Base-by-base conservation (phyloP, 1,140 invertebrate species). In the Zelostemma sp. region DNA sequence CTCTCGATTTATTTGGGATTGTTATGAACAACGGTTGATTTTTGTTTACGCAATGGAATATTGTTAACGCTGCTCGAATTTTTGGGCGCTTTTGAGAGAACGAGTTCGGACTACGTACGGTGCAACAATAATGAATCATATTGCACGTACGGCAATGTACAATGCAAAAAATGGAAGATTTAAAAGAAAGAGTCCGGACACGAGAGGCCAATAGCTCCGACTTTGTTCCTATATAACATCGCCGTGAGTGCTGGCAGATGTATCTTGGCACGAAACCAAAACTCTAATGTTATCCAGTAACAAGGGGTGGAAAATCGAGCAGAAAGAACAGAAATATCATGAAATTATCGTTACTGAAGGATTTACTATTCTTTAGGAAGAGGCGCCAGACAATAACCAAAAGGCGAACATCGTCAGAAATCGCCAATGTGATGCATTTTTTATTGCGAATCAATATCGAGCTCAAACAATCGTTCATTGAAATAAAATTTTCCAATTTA, bases 201-300 rank as follows among this genome's bases (percentile, higher is more conserved):
- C 28, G 16, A 55, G 12, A 55, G 9, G 40, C 51, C n/a, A 48
- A 54, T 51, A 48, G 50, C 15, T 50, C 48, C 15, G n/a, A 17
- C 28, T 54, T 61, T 53, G 16, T 56, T 35, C 45, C 28, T 50
- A 46, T 41, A 46, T 46, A 51, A 41, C 43, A 25, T 41, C 28
- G 54, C 56, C 17, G 48, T 47, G 59, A 75, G 59, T 54, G 59
- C 56, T 72, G 71, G 70, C 70, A 76, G 68, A 79, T 79, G 66
- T 77, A 77, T 70, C 67, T 76, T 81, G 79, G 79, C 79, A 74
- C 31, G 45, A 47, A 48, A 77, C 73, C 80, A 81, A 75, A 62
- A 59, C 72, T 75, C 58, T 79, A 81, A 80, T 78, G 73, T 77
- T 80, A 78, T 75, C 71, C 73, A 66, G 75, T 70, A 77, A 73